A percentile compares a stretch with the other conserved stretches of the same genome.
These are phyloP conservation scores for Druon quercuslanigerum DNA, from an alignment of 1,140 invertebrate genomes.

Conservation along the genomic window DNA sequence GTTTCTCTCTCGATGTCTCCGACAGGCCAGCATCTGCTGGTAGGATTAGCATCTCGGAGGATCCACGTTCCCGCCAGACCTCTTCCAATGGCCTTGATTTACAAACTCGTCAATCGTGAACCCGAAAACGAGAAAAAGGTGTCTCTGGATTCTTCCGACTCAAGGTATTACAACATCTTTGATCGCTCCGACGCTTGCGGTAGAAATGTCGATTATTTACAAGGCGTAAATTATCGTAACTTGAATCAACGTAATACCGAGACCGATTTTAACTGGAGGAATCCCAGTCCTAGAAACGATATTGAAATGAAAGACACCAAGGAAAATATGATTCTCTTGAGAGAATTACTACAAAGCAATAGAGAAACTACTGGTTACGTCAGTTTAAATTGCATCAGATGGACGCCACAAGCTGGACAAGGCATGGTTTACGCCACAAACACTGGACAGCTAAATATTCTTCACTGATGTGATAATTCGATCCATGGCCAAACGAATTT, in stretches of 20 bases:
- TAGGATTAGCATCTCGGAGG: constrained; percentile 84
- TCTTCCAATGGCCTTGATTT: constrained; percentile 82
- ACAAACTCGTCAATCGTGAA: constrained; percentile 72
- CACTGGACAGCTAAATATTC: constrained; percentile 86
- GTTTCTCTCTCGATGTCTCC: constrained; percentile 90
- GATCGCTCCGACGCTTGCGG: neutral
- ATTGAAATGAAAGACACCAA: constrained; percentile 52
- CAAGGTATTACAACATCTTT: constrained; percentile 16
- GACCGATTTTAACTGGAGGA: constrained; percentile 48
- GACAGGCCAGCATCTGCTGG: constrained; percentile 84
- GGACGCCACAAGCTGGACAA: constrained; percentile 87
- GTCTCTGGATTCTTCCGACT: neutral
- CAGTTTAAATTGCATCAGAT: constrained; percentile 89
- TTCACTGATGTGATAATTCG: constrained; percentile 60
- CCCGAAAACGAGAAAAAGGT: constrained; percentile 40
- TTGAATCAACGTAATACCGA: constrained; percentile 5
- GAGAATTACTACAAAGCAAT: constrained; percentile 80
- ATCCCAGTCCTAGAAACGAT: constrained; percentile 44
- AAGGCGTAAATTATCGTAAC: constrained; percentile 25
- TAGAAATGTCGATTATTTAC: constrained; percentile 24
- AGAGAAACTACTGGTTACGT: constrained; percentile 78
- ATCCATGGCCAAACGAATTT: neutral
- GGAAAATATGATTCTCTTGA: constrained; percentile 76
- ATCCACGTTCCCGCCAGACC: constrained; percentile 72
- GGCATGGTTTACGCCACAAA: constrained; percentile 91